Evolutionary conservation across 2,888 invertebrate genomes (phyloP).

Genomic region (Eristalis intricaria): DNA sequence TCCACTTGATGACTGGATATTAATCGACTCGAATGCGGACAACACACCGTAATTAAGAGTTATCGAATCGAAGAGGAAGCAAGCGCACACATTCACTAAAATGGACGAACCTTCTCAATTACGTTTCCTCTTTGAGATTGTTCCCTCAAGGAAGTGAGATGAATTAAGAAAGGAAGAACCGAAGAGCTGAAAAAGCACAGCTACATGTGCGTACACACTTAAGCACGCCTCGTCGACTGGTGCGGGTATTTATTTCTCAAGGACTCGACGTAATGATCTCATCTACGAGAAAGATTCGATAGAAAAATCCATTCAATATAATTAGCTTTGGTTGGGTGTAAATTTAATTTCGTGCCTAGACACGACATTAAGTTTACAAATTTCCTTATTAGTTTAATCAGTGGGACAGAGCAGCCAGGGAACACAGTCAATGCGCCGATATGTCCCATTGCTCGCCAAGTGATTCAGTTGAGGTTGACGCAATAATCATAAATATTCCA

Average conservation of each 20-base stretch:
- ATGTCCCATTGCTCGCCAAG: background rate
- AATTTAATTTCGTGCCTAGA: background rate
- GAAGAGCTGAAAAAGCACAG: background rate
- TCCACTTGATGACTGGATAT: slow-evolving; percentile 42
- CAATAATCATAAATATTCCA: slow-evolving; percentile 16
- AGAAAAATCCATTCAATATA: slow-evolving; percentile 19
- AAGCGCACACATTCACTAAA: background rate
- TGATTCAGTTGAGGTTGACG: background rate
- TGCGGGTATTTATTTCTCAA: background rate
- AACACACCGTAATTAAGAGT: slow-evolving; percentile 46
- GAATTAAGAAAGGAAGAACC: background rate
- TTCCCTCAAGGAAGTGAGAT: background rate
- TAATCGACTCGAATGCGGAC: slow-evolving; percentile 39
- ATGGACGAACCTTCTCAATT: slow-evolving; percentile 26
- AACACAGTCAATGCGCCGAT: background rate
- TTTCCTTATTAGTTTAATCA: slow-evolving; percentile 1
- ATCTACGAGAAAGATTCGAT: slow-evolving; percentile 1
- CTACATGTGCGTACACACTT: background rate
- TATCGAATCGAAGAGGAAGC: slow-evolving; percentile 31
- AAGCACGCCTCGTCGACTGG: background rate
- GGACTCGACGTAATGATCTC: slow-evolving; percentile 13
- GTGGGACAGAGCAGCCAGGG: background rate
- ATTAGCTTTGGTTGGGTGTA: slow-evolving; percentile 26
- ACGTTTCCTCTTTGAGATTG: background rate
- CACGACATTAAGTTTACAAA: background rate